phyloP scores from a whole-genome alignment of 1,140 invertebrate species.

The Cotesia typhae region DNA sequence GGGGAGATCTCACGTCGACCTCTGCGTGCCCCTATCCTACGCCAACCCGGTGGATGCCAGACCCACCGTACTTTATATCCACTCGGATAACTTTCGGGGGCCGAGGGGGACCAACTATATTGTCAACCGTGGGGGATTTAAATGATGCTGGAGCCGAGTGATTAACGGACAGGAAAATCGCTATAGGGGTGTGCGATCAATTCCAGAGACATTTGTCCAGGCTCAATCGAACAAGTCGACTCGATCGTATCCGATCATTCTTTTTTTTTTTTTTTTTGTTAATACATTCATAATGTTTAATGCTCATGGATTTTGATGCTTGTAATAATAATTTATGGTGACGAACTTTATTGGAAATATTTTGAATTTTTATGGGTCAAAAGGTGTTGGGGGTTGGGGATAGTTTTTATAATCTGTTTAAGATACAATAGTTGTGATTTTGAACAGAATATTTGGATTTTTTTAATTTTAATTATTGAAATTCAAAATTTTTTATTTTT shows the following conservation, averaged over 20 bases:
- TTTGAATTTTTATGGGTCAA: too few species aligned
- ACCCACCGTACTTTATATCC: constrained; percentile 31
- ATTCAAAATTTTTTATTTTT: too few species aligned
- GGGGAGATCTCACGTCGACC: constrained; percentile 18
- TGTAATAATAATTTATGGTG: not conserved
- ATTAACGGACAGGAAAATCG: constrained; percentile 37
- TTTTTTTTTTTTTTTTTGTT: not conserved
- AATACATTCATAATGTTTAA: not conserved
- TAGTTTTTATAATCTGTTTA: too few species aligned
- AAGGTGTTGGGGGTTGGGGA: too few species aligned
- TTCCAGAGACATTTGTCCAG: constrained; percentile 29
- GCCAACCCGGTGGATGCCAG: not conserved
- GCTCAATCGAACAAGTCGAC: constrained; percentile 21
- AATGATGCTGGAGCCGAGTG: constrained; percentile 46
- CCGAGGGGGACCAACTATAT: constrained; percentile 42
- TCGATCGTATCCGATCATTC: constrained; percentile 1
- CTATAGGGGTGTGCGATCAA: constrained; percentile 8
- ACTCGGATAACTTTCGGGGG: constrained; percentile 53
- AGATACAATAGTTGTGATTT: too few species aligned
- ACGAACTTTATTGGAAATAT: too few species aligned
- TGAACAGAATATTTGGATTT: too few species aligned
- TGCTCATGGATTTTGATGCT: not conserved
- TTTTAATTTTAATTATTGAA: too few species aligned
- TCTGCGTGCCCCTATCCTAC: constrained; percentile 14
- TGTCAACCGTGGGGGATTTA: constrained; percentile 54